These are phyloP conservation scores for Rugalucina vietnamica DNA, from an alignment of 2,888 invertebrate genomes.

Conservation along the genomic window DNA sequence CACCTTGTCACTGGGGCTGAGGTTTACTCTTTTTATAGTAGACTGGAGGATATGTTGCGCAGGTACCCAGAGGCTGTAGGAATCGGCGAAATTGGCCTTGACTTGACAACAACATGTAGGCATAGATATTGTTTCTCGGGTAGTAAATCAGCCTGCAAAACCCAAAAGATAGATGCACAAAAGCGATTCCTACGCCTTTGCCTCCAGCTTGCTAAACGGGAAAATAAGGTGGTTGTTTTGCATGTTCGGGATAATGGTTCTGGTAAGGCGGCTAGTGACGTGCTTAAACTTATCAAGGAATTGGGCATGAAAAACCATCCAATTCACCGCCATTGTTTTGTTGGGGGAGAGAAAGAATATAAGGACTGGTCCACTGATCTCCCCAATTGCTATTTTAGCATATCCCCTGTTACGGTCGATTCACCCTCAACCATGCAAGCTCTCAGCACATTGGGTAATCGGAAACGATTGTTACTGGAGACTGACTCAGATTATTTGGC, in stretches of 20 bases:
- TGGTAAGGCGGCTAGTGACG: not conserved
- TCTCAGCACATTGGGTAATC: not conserved
- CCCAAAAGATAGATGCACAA: too few species aligned
- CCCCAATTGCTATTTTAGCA: not conserved
- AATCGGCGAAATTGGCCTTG: not conserved
- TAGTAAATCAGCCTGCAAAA: too few species aligned
- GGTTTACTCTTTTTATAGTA: too few species aligned
- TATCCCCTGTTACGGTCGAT: not conserved
- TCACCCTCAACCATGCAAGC: not conserved
- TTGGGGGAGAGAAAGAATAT: not conserved
- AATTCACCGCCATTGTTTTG: conserved; percentile 1
- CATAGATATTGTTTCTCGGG: too few species aligned
- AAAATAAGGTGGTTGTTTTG: too few species aligned
- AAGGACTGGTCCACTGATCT: not conserved
- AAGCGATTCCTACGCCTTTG: too few species aligned
- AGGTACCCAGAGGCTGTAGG: too few species aligned
- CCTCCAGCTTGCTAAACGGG: too few species aligned
- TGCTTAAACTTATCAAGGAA: not conserved
- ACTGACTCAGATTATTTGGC: not conserved
- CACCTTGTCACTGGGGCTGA: too few species aligned
- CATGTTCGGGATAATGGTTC: not conserved
- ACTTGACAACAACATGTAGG: not conserved
- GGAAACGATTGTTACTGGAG: not conserved
- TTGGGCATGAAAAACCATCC: not conserved
- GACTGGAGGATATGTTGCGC: too few species aligned